A percentile compares a stretch with the other conserved stretches of the same genome.
phyloP scores from a whole-genome alignment of 2,113 vertebrate species.

The Anas platyrhynchos region DNA sequence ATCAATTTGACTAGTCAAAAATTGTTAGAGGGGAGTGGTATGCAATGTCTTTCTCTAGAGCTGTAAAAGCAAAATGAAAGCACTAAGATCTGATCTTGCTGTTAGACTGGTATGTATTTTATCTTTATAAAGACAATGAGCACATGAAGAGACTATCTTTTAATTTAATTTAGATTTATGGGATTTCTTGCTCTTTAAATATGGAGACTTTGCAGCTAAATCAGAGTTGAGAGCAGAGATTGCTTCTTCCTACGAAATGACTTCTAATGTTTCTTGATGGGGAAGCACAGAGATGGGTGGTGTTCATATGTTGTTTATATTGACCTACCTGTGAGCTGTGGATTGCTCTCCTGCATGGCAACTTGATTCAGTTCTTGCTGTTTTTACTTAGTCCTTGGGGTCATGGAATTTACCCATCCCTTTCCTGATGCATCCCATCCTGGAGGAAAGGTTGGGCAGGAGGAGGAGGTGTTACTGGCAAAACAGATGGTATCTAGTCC shows the following conservation, averaged over 20 bases:
- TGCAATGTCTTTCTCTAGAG: not conserved
- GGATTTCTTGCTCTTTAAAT: not conserved
- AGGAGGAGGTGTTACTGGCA: not conserved
- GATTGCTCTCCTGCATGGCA: not conserved
- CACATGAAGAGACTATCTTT: not conserved
- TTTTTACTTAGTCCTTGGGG: not conserved
- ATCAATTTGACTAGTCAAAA: not conserved
- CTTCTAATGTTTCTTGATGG: not conserved
- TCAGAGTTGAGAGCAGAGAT: not conserved
- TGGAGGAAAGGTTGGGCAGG: not conserved
- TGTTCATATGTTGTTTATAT: not conserved
- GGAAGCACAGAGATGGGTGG: not conserved
- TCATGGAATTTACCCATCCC: not conserved
- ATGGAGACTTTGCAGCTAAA: not conserved
- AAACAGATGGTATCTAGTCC: not conserved
- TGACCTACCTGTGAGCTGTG: not conserved
- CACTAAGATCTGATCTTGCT: not conserved
- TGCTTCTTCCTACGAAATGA: not conserved
- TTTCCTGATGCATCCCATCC: not conserved
- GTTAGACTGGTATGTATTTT: not conserved
- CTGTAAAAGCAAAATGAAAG: not conserved
- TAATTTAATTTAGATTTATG: not conserved
- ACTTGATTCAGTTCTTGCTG: not conserved
- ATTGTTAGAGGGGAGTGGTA: rapidly evolving
- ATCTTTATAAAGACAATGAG: not conserved